A percentile compares a stretch with the other conserved stretches of the same genome.
Evolutionary conservation across 2,888 invertebrate species (phyloP).

Genomic region (Girardia tigrina): DNA sequence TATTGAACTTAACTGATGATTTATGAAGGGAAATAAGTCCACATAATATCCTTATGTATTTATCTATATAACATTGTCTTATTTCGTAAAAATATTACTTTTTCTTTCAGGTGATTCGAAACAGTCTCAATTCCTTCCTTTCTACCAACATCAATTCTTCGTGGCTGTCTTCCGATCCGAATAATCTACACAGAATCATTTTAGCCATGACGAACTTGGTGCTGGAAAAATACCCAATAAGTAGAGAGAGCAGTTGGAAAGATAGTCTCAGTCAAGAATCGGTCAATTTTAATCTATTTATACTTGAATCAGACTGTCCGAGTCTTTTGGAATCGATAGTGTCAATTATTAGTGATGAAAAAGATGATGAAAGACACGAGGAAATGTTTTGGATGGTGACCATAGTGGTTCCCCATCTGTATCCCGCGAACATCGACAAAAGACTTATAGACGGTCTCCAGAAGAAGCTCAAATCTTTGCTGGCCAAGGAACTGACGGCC

Average conservation of each 20-base stretch:
- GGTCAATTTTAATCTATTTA: not conserved
- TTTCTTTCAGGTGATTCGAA: not conserved
- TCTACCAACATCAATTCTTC: not conserved
- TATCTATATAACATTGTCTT: too few relatives aligned
- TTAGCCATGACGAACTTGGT: not conserved
- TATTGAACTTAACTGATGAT: too few relatives aligned
- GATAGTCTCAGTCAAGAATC: not conserved
- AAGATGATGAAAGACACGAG: not conserved
- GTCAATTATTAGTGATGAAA: not conserved
- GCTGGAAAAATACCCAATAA: not conserved
- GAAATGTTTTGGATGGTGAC: not conserved
- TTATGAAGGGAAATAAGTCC: too few relatives aligned
- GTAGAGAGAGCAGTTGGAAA: not conserved
- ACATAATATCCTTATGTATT: too few relatives aligned
- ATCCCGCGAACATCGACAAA: not conserved
- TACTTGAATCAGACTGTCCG: not conserved
- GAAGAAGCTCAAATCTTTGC: not conserved
- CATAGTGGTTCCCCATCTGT: not conserved
- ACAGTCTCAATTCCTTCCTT: not conserved
- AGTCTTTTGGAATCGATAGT: not conserved
- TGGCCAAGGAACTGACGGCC: not conserved
- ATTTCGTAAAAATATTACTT: too few relatives aligned
- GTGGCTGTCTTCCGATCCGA: not conserved
- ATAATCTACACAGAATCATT: not conserved
- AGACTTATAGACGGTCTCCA: not conserved